Evolutionary conservation across 2,797 vertebrate species (phyloP).

Genomic region (Aphelocoma californica): DNA sequence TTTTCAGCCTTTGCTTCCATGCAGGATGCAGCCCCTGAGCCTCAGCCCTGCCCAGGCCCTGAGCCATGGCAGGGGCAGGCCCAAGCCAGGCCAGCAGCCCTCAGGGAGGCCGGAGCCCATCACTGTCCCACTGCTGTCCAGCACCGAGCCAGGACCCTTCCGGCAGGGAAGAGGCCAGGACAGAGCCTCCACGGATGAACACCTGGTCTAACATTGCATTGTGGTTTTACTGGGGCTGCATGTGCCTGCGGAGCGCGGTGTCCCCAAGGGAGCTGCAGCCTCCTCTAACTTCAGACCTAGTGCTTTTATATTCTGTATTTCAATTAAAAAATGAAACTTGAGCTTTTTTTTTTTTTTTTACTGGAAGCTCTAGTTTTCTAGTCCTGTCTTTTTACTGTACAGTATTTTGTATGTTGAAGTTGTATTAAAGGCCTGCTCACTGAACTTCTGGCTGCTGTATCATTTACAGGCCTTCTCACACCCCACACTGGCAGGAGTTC

Average conservation of each 20-base stretch:
- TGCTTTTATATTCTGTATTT: conserved; percentile 68
- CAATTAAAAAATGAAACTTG: conserved; percentile 32
- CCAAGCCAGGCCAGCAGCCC: background rate
- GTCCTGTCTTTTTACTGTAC: conserved; percentile 67
- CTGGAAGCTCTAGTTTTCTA: conserved; percentile 75
- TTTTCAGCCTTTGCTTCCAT: background rate
- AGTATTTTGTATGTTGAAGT: conserved; percentile 68
- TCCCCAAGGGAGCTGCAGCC: background rate
- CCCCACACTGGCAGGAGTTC: background rate
- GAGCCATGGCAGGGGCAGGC: rapidly evolving
- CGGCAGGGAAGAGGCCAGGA: background rate
- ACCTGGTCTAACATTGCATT: background rate
- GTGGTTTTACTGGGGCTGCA: background rate
- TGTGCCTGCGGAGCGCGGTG: background rate
- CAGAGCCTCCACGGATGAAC: background rate
- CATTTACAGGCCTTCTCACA: background rate
- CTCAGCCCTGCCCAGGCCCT: background rate
- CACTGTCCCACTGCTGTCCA: background rate
- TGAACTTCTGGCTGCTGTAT: background rate
- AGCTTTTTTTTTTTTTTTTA: conserved; percentile 37
- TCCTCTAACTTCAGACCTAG: background rate
- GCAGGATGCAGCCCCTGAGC: background rate
- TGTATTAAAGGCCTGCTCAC: conserved; percentile 69
- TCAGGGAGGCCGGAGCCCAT: background rate
- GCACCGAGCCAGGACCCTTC: background rate